Evolutionary conservation across 2,888 invertebrate species (phyloP), one percentile per base, ranked within the genome.

Genomic region (Tachystola acroxantha): DNA sequence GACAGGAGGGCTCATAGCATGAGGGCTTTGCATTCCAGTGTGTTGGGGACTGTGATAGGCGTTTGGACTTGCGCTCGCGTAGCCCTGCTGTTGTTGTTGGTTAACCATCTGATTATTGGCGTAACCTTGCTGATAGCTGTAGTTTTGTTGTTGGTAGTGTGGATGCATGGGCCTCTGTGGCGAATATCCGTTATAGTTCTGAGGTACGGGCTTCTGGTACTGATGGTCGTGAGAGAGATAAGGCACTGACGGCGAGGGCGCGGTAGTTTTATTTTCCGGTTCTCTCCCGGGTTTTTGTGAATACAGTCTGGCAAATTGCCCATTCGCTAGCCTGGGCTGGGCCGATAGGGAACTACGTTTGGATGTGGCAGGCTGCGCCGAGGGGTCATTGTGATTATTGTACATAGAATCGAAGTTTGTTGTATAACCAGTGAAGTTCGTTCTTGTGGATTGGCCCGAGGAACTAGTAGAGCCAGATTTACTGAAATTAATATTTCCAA

Each of bases 381-480:
- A 51, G 12, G 75, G 76, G 34, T 85, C 84, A 37, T 77, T 78
- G 7, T 62, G 66, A 48, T 76, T 81, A 48, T 76, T 81, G 44
- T 84, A 85, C 69, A 84, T 78, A 0, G 86, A 85, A 44, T 86
- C 85, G 40, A 67, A 85, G 47, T 85, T 84, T 25, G 82, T 77
- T 10, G 81, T 79, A 48, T 80, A 84, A 20, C 81, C 82, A 32
- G 86, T 86, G 46, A 79, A 82, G 51, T 78, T 86, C 11, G 76
- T 81, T 57, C 85, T 69, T 41, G 76, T 84, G n/a, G 81, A 84
- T 50, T 84, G 84, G 2, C 86, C 81, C 3, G 85, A 85, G 11
- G 86, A 85, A 62, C 85, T 85, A 39, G 86, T 85, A 39, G 86
- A 86, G 32, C 86, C 85, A 29, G 86, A 86, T 79, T 86, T 86